Evolutionary conservation across 2,113 vertebrate species (phyloP).

Genomic region (Nyctibius bracteatus): DNA sequence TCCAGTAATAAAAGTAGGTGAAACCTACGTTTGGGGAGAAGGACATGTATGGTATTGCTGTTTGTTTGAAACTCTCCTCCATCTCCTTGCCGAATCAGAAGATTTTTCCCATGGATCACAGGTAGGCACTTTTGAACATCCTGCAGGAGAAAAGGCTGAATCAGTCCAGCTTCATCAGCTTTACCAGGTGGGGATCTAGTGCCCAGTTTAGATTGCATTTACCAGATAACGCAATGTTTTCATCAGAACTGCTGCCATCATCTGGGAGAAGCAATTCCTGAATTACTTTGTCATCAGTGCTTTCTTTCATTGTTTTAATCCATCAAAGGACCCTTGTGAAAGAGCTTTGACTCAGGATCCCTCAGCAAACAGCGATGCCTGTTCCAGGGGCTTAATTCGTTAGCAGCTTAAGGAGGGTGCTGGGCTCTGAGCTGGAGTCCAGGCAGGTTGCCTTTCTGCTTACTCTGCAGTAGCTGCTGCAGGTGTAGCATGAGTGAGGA

Average conservation of each 20-base stretch:
- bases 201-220: accelerated
- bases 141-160: background rate
- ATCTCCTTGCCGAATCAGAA: background rate
- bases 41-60: accelerated
- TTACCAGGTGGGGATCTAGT: background rate
- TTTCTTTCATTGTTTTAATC: background rate
- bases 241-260: background rate
- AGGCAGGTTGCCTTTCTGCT: background rate
- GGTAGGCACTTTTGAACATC: background rate
- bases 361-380: background rate
- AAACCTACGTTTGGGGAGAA: background rate
- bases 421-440: background rate
- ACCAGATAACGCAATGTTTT: background rate
- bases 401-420: background rate
- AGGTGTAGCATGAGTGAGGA: background rate
- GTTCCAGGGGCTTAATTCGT: background rate
- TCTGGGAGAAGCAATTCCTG: background rate
- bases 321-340: background rate
- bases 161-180: background rate
- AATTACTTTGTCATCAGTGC: background rate
- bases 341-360: background rate
- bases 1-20: background rate
- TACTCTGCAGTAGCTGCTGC: background rate
- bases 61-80: background rate
- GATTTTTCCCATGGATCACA: background rate